These are phyloP conservation scores for Heliornis fulica DNA, from an alignment of 2,113 vertebrate genomes.

Conservation along the genomic window DNA sequence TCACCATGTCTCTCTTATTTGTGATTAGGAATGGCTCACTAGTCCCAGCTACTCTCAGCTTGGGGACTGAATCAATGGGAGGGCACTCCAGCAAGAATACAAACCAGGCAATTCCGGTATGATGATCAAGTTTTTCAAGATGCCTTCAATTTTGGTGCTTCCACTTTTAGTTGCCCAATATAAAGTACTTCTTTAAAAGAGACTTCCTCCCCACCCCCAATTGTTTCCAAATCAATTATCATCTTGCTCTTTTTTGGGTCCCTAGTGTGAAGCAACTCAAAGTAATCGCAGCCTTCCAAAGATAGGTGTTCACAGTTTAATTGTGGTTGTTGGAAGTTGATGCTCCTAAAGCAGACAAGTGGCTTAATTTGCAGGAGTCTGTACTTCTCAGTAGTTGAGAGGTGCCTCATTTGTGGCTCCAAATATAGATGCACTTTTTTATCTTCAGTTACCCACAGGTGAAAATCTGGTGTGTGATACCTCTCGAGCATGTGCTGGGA, in stretches of 20 bases:
- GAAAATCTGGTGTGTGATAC: neutral
- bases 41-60: neutral
- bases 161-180: neutral
- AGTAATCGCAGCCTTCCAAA: neutral
- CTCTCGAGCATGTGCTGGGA: neutral
- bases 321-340: neutral
- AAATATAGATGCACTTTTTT: neutral
- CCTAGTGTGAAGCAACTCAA: neutral
- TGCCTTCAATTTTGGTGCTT: neutral
- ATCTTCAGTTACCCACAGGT: neutral
- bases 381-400: neutral
- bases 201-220: too few species aligned
- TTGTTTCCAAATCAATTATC: neutral
- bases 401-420: neutral
- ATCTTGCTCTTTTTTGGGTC: neutral
- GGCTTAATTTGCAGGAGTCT: neutral
- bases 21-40: neutral
- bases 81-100: neutral
- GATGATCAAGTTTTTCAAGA: neutral
- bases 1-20: neutral
- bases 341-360: neutral
- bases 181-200: neutral
- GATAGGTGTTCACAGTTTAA: neutral
- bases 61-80: neutral
- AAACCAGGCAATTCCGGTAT: rapidly evolving